Percentiles rank a stretch among this genome's conserved stretches.
phyloP scores from a whole-genome alignment of 2,888 invertebrate genomes.

The Lepetodrilus schrolli region DNA sequence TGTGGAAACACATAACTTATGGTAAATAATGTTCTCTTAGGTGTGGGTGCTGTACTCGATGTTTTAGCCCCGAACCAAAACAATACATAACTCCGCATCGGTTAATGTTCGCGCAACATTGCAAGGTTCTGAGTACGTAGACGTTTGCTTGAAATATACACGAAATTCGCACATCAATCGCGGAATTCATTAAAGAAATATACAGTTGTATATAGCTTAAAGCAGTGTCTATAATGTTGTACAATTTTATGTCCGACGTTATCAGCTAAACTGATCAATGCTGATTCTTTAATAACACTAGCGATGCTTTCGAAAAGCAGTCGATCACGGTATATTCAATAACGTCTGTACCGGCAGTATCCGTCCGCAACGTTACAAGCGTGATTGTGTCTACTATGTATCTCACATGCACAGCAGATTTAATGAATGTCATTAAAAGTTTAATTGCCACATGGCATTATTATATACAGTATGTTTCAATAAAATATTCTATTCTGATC shows the following conservation, averaged over 20 bases:
- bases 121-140: neutral
- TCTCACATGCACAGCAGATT: too few species aligned
- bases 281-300: too few species aligned
- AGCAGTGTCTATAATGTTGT: neutral
- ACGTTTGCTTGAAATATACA: neutral
- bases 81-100: neutral
- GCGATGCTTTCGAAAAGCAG: neutral
- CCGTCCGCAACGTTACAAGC: too few species aligned
- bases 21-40: too few species aligned
- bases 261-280: neutral
- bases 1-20: neutral
- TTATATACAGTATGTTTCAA: too few species aligned
- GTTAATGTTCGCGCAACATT: neutral
- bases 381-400: too few species aligned
- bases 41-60: neutral
- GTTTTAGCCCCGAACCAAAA: neutral
- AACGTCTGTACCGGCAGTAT: too few species aligned
- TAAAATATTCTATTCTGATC: too few species aligned
- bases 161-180: slow-evolving; percentile 5
- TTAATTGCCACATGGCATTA: too few species aligned
- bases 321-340: neutral
- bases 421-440: too few species aligned
- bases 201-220: slow-evolving; percentile 1
- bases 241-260: neutral
- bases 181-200: too few species aligned